phyloP scores from a whole-genome alignment of 2,888 invertebrate genomes.

The Agrilus mali region DNA sequence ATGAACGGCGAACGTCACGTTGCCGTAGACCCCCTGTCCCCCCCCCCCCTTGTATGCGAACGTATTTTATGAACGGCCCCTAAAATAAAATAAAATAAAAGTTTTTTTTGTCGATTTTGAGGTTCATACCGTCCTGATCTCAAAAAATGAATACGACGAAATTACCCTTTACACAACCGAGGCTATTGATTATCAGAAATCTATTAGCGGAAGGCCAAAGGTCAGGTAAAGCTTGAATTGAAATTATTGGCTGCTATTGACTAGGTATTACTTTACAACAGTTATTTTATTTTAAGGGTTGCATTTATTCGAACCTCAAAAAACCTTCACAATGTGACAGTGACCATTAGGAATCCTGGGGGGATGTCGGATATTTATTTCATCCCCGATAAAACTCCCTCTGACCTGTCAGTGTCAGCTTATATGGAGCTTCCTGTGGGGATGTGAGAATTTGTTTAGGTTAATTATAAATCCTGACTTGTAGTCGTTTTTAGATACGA shows the following conservation, averaged over 20 bases:
- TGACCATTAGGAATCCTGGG: constrained; percentile 22
- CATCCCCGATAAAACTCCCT: constrained; percentile 35
- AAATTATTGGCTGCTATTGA: too few relatives aligned
- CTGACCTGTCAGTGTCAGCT: constrained; percentile 42
- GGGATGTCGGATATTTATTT: constrained; percentile 43
- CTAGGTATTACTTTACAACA: not conserved
- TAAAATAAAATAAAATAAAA: too few relatives aligned
- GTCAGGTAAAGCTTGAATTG: too few relatives aligned
- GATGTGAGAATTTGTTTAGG: constrained; percentile 29
- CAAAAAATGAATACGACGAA: constrained; percentile 30
- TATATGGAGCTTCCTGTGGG: constrained; percentile 48
- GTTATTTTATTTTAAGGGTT: constrained; percentile 20
- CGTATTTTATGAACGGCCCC: too few relatives aligned
- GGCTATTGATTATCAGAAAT: constrained; percentile 44
- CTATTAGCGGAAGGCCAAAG: constrained; percentile 48
- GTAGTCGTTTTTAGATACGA: constrained; percentile 21
- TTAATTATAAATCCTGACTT: not conserved
- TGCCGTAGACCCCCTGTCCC: too few relatives aligned
- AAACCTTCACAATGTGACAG: constrained; percentile 25
- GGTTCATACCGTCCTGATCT: constrained; percentile 33
- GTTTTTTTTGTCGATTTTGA: constrained; percentile 15
- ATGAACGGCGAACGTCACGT: too few relatives aligned
- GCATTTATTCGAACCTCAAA: constrained; percentile 26
- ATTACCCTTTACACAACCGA: constrained; percentile 41
- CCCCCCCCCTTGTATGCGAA: too few relatives aligned